Conservation (phyloP, 2,888 invertebrate genomes). For the Callosobruchus maculatus region DNA sequence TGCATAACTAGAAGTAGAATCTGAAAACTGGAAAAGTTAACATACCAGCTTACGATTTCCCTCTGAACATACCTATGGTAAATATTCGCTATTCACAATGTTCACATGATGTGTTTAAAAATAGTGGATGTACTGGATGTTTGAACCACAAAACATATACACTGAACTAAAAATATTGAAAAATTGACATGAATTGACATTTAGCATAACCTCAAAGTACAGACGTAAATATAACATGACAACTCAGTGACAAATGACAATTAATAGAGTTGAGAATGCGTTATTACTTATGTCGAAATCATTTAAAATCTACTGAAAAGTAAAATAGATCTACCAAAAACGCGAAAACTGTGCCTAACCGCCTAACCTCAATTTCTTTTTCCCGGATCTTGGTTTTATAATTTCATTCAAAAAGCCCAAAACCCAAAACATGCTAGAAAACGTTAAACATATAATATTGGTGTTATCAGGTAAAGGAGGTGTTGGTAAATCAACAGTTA, state of each 20-base stretch:
- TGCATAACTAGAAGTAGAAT: slow-evolving; percentile 20
- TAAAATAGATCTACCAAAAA: not conserved
- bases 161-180: too few relatives aligned
- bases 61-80: too few relatives aligned
- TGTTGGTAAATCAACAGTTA: slow-evolving; percentile 97
- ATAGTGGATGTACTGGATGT: too few relatives aligned
- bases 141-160: too few relatives aligned
- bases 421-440: slow-evolving; percentile 22
- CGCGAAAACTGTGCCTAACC: too few relatives aligned
- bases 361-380: not conserved
- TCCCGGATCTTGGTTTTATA: too few relatives aligned
- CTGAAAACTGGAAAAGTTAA: not conserved
- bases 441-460: slow-evolving; percentile 81
- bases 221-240: too few relatives aligned
- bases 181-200: too few relatives aligned
- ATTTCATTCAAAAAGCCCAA: too few relatives aligned
- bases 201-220: not conserved
- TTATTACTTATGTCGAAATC: not conserved
- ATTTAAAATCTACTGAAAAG: too few relatives aligned
- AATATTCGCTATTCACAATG: not conserved
- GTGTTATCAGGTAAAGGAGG: slow-evolving; percentile 99
- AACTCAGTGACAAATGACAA: not conserved
- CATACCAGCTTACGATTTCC: not conserved
- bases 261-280: not conserved
- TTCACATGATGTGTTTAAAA: not conserved